Evolutionary conservation across 2,888 invertebrate genomes (phyloP).

Genomic region (Lamellibrachia satsuma): DNA sequence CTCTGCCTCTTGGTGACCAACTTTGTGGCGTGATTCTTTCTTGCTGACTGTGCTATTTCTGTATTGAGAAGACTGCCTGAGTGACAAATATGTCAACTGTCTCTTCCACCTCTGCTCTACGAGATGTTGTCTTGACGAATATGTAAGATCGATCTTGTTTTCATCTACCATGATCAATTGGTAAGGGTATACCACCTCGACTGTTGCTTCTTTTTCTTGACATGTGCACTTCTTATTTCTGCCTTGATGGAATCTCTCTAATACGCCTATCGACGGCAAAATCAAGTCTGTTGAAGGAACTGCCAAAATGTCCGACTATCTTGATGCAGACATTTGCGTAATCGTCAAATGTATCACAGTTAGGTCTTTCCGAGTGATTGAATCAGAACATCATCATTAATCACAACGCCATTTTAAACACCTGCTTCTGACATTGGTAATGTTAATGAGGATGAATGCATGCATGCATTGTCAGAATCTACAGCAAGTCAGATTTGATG

Average conservation of each 20-base stretch:
- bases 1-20: background rate
- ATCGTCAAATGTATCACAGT: conserved; percentile 17
- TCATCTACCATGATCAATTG: background rate
- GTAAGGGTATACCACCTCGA: background rate
- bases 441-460: background rate
- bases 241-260: background rate
- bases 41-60: background rate
- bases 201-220: background rate
- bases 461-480: background rate
- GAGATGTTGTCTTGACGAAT: too few species aligned
- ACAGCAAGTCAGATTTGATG: background rate
- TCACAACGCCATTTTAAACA: background rate
- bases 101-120: too few species aligned
- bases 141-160: too few species aligned
- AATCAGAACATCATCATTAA: background rate
- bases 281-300: background rate
- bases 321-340: background rate
- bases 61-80: too few species aligned
- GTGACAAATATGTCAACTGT: too few species aligned
- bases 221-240: background rate
- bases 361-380: conserved; percentile 2
- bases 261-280: background rate
- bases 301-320: background rate
- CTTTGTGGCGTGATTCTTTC: background rate
- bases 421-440: background rate